phyloP scores from a whole-genome alignment of 1,140 invertebrate species.

The Drosophila serrata region DNA sequence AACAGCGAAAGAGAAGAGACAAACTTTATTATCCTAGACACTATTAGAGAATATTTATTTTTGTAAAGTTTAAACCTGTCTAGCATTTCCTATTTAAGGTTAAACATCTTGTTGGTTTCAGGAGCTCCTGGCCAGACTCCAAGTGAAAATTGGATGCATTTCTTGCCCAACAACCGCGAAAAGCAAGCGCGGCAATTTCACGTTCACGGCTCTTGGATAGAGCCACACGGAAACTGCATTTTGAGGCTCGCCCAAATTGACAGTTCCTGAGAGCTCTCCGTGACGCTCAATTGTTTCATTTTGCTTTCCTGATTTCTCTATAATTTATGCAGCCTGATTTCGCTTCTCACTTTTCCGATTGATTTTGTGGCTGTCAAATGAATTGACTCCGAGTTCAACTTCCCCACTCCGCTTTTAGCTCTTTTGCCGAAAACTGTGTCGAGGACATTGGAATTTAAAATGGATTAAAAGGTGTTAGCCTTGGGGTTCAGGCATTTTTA shows the following conservation, averaged over 20 bases:
- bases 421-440: slow-evolving; percentile 50
- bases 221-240: slow-evolving; percentile 30
- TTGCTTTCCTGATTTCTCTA: slow-evolving; percentile 56
- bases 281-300: slow-evolving; percentile 68
- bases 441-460: slow-evolving; percentile 60
- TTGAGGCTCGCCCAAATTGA: slow-evolving; percentile 42
- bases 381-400: slow-evolving; percentile 35
- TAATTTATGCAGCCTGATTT: slow-evolving; percentile 78
- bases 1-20: not conserved
- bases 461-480: slow-evolving; percentile 10
- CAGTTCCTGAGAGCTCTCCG: slow-evolving; percentile 33
- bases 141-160: slow-evolving; percentile 31
- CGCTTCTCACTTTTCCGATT: slow-evolving; percentile 60
- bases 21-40: not conserved
- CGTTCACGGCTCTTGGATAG: slow-evolving; percentile 22
- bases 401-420: not conserved
- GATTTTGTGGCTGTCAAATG: slow-evolving; percentile 67
- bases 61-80: not conserved
- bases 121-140: slow-evolving; percentile 61
- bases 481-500: not conserved
- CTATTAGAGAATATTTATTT: not conserved
- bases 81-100: not conserved
- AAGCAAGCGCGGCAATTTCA: slow-evolving; percentile 45
- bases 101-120: slow-evolving; percentile 54
- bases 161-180: slow-evolving; percentile 15